These are phyloP conservation scores for Drosophila melanocephala DNA, from an alignment of 2,888 invertebrate genomes.

Conservation along the genomic window DNA sequence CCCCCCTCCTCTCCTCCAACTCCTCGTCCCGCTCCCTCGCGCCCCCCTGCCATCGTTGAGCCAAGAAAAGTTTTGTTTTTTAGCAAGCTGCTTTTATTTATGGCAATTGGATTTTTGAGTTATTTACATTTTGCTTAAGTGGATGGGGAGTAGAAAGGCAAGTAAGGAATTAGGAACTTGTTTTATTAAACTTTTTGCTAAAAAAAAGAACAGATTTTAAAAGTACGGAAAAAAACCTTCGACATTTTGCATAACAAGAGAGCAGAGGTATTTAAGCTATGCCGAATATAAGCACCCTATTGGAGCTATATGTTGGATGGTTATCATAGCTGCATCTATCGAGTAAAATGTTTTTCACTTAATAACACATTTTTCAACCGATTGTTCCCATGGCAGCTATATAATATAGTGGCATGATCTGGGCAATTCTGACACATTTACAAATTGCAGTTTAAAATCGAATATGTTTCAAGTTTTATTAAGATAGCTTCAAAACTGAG, in stretches of 20 bases:
- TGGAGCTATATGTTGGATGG: not conserved
- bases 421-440: not conserved
- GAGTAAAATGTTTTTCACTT: not conserved
- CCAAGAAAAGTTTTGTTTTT: conserved; percentile 52
- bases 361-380: not conserved
- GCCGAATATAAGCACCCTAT: not conserved
- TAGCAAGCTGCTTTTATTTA: conserved; percentile 58
- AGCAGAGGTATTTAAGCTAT: not conserved
- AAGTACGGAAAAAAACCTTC: not conserved
- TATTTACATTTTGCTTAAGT: conserved; percentile 28
- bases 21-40: not conserved
- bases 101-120: conserved; percentile 78
- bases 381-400: not conserved
- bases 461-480: not conserved
- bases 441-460: not conserved
- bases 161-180: conserved; percentile 5
- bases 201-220: conserved; percentile 25
- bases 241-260: not conserved
- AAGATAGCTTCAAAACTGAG: not conserved
- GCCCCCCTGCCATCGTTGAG: not conserved
- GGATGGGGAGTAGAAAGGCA: not conserved
- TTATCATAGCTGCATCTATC: not conserved
- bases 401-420: not conserved
- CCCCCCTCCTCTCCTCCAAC: no score
- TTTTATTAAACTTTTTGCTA: conserved; percentile 37